A percentile compares a stretch with the other conserved stretches of the same genome.
phyloP scores from a whole-genome alignment of 2,888 invertebrate genomes.

The Elysia crispata region DNA sequence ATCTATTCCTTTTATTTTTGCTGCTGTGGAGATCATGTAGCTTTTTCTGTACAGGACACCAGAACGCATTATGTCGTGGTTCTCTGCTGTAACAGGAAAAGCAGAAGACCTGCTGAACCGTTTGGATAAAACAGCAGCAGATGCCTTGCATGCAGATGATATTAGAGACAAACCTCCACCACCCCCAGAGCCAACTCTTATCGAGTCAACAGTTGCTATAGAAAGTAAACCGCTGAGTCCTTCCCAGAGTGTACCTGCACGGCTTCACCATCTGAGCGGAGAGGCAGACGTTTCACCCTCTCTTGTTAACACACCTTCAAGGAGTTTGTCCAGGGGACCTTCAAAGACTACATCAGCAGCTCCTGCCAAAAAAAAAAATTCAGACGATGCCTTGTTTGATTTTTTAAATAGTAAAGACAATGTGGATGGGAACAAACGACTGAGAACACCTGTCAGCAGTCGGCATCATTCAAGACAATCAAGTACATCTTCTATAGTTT shows the following conservation, averaged over 20 bases:
- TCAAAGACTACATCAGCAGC: slow-evolving; percentile 34
- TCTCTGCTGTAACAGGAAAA: slow-evolving; percentile 85
- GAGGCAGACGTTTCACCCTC: slow-evolving; percentile 41
- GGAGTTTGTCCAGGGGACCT: slow-evolving; percentile 27
- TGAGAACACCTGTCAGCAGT: slow-evolving; percentile 62
- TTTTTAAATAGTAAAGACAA: slow-evolving; percentile 77
- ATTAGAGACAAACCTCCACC: slow-evolving; percentile 3
- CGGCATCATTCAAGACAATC: slow-evolving; percentile 74
- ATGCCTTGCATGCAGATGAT: slow-evolving; percentile 77
- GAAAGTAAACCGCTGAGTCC: slow-evolving; percentile 50
- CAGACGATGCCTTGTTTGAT: slow-evolving; percentile 78
- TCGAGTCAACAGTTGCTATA: slow-evolving; percentile 3
- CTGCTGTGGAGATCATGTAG: background rate
- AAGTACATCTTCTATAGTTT: slow-evolving; percentile 72
- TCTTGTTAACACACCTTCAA: slow-evolving; percentile 10
- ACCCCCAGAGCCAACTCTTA: slow-evolving; percentile 17
- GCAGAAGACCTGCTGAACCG: slow-evolving; percentile 87
- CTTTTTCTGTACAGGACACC: background rate
- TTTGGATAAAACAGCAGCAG: slow-evolving; percentile 86
- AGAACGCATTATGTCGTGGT: slow-evolving; percentile 83
- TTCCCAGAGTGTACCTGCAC: slow-evolving; percentile 65
- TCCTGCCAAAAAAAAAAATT: slow-evolving; percentile 65
- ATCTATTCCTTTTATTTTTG: background rate
- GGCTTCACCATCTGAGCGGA: slow-evolving; percentile 50
- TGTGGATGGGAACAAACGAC: slow-evolving; percentile 58